Base-by-base conservation (phyloP, 2,113 vertebrate species). In the Spea bombifrons region DNA sequence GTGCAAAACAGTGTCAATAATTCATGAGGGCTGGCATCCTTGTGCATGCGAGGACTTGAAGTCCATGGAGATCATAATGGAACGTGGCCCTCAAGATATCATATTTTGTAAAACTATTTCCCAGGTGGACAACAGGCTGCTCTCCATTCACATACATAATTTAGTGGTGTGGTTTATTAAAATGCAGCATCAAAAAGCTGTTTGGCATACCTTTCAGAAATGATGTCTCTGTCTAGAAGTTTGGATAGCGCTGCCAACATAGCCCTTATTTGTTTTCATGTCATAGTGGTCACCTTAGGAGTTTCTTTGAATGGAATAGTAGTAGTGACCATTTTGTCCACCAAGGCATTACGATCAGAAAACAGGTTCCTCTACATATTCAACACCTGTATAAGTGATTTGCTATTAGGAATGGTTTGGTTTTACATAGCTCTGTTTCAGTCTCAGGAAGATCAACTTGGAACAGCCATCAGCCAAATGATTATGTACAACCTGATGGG, bases 281-380 rank as follows among this genome's bases (percentile, higher is more conserved):
- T 75, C 47, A 50, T 65, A 47, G 4, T 64, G 59, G 46, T 16
- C 15, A 30, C 5, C 16, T 30, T 8, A 53, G 48, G 49, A 12
- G 49, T 71, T 8, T 50, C 69, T 52, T 71, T 71, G 48, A 71
- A 71, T 16, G 45, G 59, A 49, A 46, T 65, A 30, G 8, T 75
- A 6, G 59, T 46, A 12, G 44, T 52, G 46, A 4, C 72, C n/a
- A 74, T 65, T n/a, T 10, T 53, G 9, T 4, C 9, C 2, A 61
- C 17, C 9, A 73, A 9, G 53, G 2, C 53, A 5, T 9, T 47
- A 45, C 8, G 12, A 16, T 10, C 72, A 63, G 72, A 73, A 44
- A 73, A 73, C 53, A 73, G 72, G 48, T 73, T 73, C 45, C 44
- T 73, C 57, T 73, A 73, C 16, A 63, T 73, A 10, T 45, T 73